Evolutionary conservation across 2,888 invertebrate species (phyloP), one percentile per base, ranked within the genome.

Genomic region (Trisateles emortualis): DNA sequence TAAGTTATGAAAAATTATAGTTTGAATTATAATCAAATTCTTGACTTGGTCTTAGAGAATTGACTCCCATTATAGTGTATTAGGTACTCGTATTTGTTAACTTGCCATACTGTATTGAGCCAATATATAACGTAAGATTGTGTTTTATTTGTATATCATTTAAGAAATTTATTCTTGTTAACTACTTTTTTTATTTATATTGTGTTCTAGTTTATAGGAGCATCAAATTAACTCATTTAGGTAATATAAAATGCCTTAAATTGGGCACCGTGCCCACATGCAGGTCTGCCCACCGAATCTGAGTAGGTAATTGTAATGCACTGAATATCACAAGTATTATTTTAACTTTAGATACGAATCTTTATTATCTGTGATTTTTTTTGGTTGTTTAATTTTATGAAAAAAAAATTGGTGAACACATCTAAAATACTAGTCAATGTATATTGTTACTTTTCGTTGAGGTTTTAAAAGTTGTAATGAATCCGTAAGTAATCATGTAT

Each of bases 311-410:
- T 44, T 51, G 35, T 50, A 43, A 35, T 63, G 63, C 47, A 69
- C 67, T 52, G 24, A 51, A 47, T 41, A 35, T 52, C 48, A 49
- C 49, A 59, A 59, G 56, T 66, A 67, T 70, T 66, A 66, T 42
- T 48, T 36, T 32, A 11, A 26, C 16, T 10, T 45, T 19, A 46
- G 3, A 19, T 17, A 44, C 46, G 32, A 48, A 45, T 51, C 53
- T 57, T 49, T 52, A 30, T 61, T 61, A 52, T 57, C 68, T 67
- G 72, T 68, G 71, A 68, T 71, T 52, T 54, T 64, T 35, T 64
- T 35, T 32, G 64, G 58, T 57, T 63, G 64, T 60, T 50, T 39
- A 13, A 39, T 39, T 30, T 46, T 38, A 26, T 14, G 3, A 32
- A 33, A 40, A 24, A 35, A 45, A 32, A 10, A 42, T 50, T 41